Percentiles rank a stretch among this genome's conserved stretches.
Conservation (phyloP, 1,140 invertebrate genomes). For the Drosophila kanapiae region DNA sequence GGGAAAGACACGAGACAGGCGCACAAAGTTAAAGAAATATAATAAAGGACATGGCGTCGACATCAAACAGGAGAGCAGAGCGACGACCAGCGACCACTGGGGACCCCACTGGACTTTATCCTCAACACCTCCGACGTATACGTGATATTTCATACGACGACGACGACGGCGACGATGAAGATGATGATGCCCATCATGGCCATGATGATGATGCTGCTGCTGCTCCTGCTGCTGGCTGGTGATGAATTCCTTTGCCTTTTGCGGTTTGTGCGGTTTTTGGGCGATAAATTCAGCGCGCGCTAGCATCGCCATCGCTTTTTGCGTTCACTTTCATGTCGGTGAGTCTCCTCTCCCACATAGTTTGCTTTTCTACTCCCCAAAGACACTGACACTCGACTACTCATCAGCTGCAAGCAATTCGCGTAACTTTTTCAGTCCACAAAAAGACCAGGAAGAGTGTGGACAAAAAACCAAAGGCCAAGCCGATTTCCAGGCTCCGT, state of each 20-base stretch:
- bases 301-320: slow-evolving; percentile 51
- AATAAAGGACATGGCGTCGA: slow-evolving; percentile 74
- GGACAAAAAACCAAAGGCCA: slow-evolving; percentile 1
- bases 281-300: slow-evolving; percentile 64
- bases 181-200: slow-evolving; percentile 48
- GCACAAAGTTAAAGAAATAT: slow-evolving; percentile 60
- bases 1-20: slow-evolving; percentile 15
- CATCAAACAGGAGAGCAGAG: slow-evolving; percentile 65
- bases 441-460: slow-evolving; percentile 29
- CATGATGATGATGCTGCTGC: neutral
- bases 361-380: slow-evolving; percentile 55
- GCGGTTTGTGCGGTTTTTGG: slow-evolving; percentile 49
- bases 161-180: slow-evolving; percentile 36
- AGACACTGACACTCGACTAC: slow-evolving; percentile 52
- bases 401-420: slow-evolving; percentile 76
- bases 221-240: slow-evolving; percentile 47
- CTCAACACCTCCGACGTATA: slow-evolving; percentile 53
- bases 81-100: slow-evolving; percentile 43
- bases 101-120: slow-evolving; percentile 46
- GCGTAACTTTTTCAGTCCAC: slow-evolving; percentile 54
- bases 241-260: slow-evolving; percentile 76
- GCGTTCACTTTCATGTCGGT: slow-evolving; percentile 71
- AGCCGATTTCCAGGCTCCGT: neutral
- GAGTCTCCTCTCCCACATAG: slow-evolving; percentile 48
- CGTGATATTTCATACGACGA: slow-evolving; percentile 25